Percentiles rank a stretch among this genome's conserved stretches.
These are phyloP conservation scores for Tricholauxania praeusta DNA, from an alignment of 2,888 invertebrate species.

Conservation along the genomic window DNA sequence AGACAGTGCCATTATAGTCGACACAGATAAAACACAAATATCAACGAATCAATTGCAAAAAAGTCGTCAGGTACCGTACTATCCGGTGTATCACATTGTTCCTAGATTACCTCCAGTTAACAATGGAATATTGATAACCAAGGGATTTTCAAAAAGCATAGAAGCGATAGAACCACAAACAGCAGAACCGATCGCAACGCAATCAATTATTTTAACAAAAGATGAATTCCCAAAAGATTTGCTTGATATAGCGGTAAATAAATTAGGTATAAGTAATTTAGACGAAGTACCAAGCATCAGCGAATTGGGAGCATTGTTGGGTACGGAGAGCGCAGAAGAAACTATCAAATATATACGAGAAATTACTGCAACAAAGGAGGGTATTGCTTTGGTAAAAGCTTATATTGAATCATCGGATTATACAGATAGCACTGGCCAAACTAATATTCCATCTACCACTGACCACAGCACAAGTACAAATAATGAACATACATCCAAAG, in stretches of 20 bases:
- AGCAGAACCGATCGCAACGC: slow-evolving; percentile 9
- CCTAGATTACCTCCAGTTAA: slow-evolving; percentile 27
- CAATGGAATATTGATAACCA: too few relatives aligned
- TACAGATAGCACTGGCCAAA: slow-evolving; percentile 42
- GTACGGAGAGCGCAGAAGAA: slow-evolving; percentile 54
- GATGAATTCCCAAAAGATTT: slow-evolving; percentile 59
- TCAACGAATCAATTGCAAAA: slow-evolving; percentile 35
- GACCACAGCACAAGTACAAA: slow-evolving; percentile 36
- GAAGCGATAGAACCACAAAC: not conserved
- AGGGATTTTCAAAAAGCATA: not conserved
- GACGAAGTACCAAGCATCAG: slow-evolving; percentile 58
- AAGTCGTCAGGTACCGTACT: slow-evolving; percentile 50
- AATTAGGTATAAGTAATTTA: slow-evolving; percentile 55
- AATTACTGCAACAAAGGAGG: slow-evolving; percentile 56
- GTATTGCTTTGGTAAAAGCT: slow-evolving; percentile 58
- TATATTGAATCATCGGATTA: slow-evolving; percentile 58
- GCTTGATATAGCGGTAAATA: slow-evolving; percentile 56
- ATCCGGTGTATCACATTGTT: slow-evolving; percentile 50
- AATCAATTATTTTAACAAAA: slow-evolving; percentile 22
- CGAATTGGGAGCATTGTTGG: slow-evolving; percentile 57
- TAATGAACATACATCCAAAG: slow-evolving; percentile 17
- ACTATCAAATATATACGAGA: slow-evolving; percentile 59
- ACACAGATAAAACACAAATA: slow-evolving; percentile 44
- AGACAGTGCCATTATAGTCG: slow-evolving; percentile 54
- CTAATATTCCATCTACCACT: slow-evolving; percentile 15